Conservation (phyloP, 2,888 invertebrate species). For the Agriopis marginaria region DNA sequence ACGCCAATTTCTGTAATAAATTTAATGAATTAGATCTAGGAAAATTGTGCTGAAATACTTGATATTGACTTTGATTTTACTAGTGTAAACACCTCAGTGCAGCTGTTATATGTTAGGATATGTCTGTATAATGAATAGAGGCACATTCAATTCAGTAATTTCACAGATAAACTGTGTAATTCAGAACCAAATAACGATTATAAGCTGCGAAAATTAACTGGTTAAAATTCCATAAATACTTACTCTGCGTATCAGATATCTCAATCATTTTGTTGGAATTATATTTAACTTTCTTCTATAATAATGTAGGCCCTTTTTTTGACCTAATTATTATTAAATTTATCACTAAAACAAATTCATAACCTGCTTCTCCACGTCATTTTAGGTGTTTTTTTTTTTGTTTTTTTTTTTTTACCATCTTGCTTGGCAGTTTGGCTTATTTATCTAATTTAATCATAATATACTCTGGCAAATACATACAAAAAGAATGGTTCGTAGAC, state of each 20-base stretch:
- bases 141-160: conserved; percentile 6
- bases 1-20: conserved; percentile 96
- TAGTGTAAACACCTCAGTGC: background rate
- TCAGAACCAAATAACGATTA: background rate
- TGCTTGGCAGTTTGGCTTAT: too few relatives aligned
- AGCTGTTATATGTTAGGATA: too few relatives aligned
- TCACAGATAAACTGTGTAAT: conserved; percentile 27
- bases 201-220: background rate
- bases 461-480: too few relatives aligned
- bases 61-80: background rate
- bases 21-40: background rate
- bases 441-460: too few relatives aligned
- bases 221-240: conserved; percentile 67
- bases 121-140: background rate
- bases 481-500: too few relatives aligned
- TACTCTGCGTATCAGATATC: conserved; percentile 94
- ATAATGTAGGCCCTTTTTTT: conserved; percentile 42
- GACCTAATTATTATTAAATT: conserved; percentile 59
- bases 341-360: conserved; percentile 65
- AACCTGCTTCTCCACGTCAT: conserved; percentile 78
- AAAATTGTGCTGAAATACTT: background rate
- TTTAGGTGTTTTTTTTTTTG: conserved; percentile 51
- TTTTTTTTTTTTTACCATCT: background rate
- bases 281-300: conserved; percentile 38
- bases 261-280: conserved; percentile 89